A percentile compares a stretch with the other conserved stretches of the same genome.
phyloP scores from a whole-genome alignment of 2,888 invertebrate species.

The Pasiphila rectangulata region DNA sequence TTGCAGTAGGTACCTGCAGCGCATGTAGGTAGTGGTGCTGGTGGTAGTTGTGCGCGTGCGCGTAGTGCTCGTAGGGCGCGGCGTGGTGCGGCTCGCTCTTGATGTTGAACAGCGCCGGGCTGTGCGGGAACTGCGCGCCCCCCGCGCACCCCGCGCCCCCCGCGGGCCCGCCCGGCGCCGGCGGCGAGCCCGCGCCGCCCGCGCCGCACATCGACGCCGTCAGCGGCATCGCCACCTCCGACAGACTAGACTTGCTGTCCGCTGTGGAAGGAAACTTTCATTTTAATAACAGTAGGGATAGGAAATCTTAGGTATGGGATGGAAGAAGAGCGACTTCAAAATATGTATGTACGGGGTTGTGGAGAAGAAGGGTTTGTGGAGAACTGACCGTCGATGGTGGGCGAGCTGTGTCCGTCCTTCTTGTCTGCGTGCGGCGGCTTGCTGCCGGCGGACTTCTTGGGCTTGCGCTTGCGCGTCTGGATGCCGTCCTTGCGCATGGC shows the following conservation, averaged over 20 bases:
- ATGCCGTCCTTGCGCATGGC: constrained; percentile 98
- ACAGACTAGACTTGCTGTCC: constrained; percentile 70
- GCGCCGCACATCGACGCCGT: constrained; percentile 50
- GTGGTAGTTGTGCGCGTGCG: constrained; percentile 58
- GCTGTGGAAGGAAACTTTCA: constrained; percentile 23
- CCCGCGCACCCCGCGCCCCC: constrained; percentile 44
- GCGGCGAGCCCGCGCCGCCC: constrained; percentile 58
- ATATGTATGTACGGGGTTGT: not conserved
- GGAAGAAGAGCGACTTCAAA: not conserved
- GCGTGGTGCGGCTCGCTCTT: constrained; percentile 69
- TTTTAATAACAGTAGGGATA: not conserved
- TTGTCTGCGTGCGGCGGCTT: constrained; percentile 64
- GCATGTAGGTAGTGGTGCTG: constrained; percentile 81
- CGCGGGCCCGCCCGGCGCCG: constrained; percentile 57
- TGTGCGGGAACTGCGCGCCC: constrained; percentile 56
- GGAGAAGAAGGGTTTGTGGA: too few relatives aligned
- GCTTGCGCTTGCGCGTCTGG: constrained; percentile 96
- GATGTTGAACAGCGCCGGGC: constrained; percentile 68
- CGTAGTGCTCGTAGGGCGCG: constrained; percentile 54
- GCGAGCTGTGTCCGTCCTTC: constrained; percentile 67
- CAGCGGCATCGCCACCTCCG: constrained; percentile 68
- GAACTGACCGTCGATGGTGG: constrained; percentile 60
- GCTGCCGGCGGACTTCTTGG: constrained; percentile 86
- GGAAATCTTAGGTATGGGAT: too few relatives aligned
- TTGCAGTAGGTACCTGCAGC: constrained; percentile 47